These are phyloP conservation scores for Drosophila melanosoma DNA, from an alignment of 2,888 invertebrate species.

Conservation along the genomic window DNA sequence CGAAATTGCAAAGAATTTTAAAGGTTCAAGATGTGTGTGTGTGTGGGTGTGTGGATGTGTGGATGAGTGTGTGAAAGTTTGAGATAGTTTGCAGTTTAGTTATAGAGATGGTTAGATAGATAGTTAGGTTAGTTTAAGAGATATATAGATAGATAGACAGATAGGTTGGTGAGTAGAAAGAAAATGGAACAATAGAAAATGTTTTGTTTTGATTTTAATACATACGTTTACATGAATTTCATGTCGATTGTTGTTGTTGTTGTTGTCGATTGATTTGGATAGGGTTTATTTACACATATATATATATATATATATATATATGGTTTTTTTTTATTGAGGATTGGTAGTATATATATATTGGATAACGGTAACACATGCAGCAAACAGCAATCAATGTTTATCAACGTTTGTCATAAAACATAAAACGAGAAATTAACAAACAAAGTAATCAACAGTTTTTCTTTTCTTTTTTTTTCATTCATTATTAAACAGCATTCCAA, in stretches of 20 bases:
- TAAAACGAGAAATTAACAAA: slow-evolving; percentile 62
- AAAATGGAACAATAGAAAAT: slow-evolving; percentile 25
- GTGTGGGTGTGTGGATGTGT: slow-evolving; percentile 5
- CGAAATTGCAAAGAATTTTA: slow-evolving; percentile 24
- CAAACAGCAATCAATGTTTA: slow-evolving; percentile 65
- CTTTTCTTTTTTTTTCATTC: not conserved
- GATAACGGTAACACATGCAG: slow-evolving; percentile 57
- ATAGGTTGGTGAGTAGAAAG: slow-evolving; percentile 17
- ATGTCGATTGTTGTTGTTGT: slow-evolving; percentile 60
- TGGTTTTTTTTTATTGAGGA: slow-evolving; percentile 9
- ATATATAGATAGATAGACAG: slow-evolving; percentile 9
- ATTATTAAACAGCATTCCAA: slow-evolving; percentile 57
- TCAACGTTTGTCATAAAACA: slow-evolving; percentile 59
- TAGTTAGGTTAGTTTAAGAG: not conserved
- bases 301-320: slow-evolving; percentile 3
- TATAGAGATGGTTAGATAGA: slow-evolving; percentile 5
- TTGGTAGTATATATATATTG: slow-evolving; percentile 40
- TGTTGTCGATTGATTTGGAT: slow-evolving; percentile 57
- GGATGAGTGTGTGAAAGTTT: slow-evolving; percentile 5
- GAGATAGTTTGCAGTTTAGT: slow-evolving; percentile 9
- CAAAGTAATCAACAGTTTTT: slow-evolving; percentile 55
- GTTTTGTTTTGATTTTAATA: slow-evolving; percentile 57
- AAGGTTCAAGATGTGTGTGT: slow-evolving; percentile 18
- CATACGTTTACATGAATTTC: slow-evolving; percentile 81
- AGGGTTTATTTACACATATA: slow-evolving; percentile 32